Percentiles rank a stretch among this genome's conserved stretches.
Conservation (phyloP, 2,797 vertebrate genomes). For the Scarus forsteni region DNA sequence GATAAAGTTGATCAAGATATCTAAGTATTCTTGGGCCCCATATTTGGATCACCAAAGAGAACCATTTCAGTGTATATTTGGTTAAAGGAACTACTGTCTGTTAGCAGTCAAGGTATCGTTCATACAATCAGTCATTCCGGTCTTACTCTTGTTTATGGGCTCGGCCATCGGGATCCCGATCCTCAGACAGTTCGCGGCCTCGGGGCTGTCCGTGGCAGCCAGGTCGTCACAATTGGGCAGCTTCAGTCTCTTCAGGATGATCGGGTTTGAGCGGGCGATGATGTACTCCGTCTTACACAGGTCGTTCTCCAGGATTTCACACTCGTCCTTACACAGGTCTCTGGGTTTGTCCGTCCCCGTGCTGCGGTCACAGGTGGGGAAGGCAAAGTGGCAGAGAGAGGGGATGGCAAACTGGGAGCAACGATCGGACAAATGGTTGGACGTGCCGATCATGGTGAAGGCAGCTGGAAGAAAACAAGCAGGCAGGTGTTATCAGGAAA, state of each 20-base stretch:
- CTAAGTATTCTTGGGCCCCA: too few relatives aligned
- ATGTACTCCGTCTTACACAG: constrained; percentile 98
- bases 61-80: too few relatives aligned
- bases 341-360: constrained; percentile 89
- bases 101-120: not conserved
- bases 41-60: too few relatives aligned
- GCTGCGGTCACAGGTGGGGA: constrained; percentile 95
- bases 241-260: constrained; percentile 96
- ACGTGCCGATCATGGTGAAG: constrained; percentile 99
- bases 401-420: constrained; percentile 99
- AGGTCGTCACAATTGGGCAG: constrained; percentile 98
- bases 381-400: constrained; percentile 97
- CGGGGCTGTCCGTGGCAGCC: constrained; percentile 90
- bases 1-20: too few relatives aligned
- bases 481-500: constrained; percentile 3
- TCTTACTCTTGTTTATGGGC: constrained; percentile 96
- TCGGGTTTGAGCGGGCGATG: constrained; percentile 95
- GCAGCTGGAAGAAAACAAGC: constrained; percentile 86
- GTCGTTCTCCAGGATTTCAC: constrained; percentile 97
- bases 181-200: constrained; percentile 93
- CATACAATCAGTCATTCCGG: not conserved
- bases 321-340: constrained; percentile 96
- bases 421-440: constrained; percentile 96
- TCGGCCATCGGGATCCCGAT: constrained; percentile 98
- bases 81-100: too few relatives aligned